These are phyloP conservation scores for Siniperca obscura DNA, from an alignment of 2,797 vertebrate species.

Conservation along the genomic window DNA sequence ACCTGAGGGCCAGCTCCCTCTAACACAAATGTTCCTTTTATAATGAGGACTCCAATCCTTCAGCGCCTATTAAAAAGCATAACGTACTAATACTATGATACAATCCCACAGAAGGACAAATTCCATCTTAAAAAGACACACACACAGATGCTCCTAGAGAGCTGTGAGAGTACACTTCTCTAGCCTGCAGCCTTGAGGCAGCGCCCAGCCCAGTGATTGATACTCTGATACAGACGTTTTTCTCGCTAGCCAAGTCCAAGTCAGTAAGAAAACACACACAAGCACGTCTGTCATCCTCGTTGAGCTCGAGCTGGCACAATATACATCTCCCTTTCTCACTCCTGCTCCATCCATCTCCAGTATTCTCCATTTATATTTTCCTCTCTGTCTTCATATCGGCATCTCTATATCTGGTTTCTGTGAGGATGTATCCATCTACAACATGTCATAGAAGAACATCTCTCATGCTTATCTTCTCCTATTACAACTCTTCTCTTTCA, in stretches of 20 bases:
- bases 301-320: constrained; percentile 52
- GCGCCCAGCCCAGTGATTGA: constrained; percentile 70
- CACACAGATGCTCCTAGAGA: constrained; percentile 34
- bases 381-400: constrained; percentile 53
- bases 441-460: constrained; percentile 35
- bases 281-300: constrained; percentile 57
- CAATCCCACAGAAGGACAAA: constrained; percentile 21
- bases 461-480: constrained; percentile 46
- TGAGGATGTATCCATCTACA: constrained; percentile 57
- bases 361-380: constrained; percentile 60
- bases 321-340: constrained; percentile 55
- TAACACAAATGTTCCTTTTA: background rate
- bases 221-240: constrained; percentile 59
- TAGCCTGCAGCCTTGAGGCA: constrained; percentile 68
- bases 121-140: constrained; percentile 21
- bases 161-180: constrained; percentile 43
- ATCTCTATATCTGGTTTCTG: constrained; percentile 57
- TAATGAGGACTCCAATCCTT: constrained; percentile 20
- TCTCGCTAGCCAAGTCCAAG: constrained; percentile 48
- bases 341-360: constrained; percentile 62
- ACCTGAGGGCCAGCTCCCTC: background rate
- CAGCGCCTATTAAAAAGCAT: constrained; percentile 14
- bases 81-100: constrained; percentile 7
- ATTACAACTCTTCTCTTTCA: constrained; percentile 30
- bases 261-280: constrained; percentile 55